Conservation (phyloP, 1,140 invertebrate genomes). For the Acromyrmex echinatior region DNA sequence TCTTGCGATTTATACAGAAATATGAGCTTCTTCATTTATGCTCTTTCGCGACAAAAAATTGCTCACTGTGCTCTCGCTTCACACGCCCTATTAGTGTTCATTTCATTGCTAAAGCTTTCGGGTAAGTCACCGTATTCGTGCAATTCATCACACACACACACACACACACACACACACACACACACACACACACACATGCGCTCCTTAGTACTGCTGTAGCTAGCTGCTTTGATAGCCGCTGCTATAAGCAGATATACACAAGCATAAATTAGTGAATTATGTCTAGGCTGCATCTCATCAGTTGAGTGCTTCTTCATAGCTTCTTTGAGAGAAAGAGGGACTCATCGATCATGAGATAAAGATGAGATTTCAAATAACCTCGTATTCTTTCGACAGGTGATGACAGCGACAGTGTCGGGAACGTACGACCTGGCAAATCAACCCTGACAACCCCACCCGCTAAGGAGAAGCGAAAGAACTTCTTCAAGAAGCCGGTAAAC, state of each 20-base stretch:
- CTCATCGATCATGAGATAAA: slow-evolving; percentile 13
- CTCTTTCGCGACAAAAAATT: slow-evolving; percentile 21
- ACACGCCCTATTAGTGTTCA: slow-evolving; percentile 55
- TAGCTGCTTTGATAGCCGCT: slow-evolving; percentile 64
- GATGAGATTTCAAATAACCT: slow-evolving; percentile 43
- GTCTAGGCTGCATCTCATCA: slow-evolving; percentile 64
- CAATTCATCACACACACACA: background rate
- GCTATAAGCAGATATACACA: slow-evolving; percentile 32
- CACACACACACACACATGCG: background rate
- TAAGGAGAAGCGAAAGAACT: slow-evolving; percentile 99
- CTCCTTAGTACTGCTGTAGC: slow-evolving; percentile 52
- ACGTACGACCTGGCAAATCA: slow-evolving; percentile 91
- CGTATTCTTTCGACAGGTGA: slow-evolving; percentile 88
- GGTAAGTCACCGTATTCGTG: slow-evolving; percentile 52
- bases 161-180: too few species aligned
- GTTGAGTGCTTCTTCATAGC: slow-evolving; percentile 74
- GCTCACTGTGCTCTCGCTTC: slow-evolving; percentile 54
- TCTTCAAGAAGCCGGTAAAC: slow-evolving; percentile 97
- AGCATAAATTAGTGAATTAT: slow-evolving; percentile 59
- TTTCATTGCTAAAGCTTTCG: slow-evolving; percentile 44
- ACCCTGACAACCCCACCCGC: slow-evolving; percentile 95
- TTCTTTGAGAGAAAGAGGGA: slow-evolving; percentile 76
- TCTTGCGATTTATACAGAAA: slow-evolving; percentile 35
- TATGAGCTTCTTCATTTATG: slow-evolving; percentile 38
- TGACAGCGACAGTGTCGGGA: slow-evolving; percentile 92